A percentile compares a stretch with the other conserved stretches of the same genome.
phyloP scores from a whole-genome alignment of 2,888 invertebrate genomes.

The Drosophila mayaguana region DNA sequence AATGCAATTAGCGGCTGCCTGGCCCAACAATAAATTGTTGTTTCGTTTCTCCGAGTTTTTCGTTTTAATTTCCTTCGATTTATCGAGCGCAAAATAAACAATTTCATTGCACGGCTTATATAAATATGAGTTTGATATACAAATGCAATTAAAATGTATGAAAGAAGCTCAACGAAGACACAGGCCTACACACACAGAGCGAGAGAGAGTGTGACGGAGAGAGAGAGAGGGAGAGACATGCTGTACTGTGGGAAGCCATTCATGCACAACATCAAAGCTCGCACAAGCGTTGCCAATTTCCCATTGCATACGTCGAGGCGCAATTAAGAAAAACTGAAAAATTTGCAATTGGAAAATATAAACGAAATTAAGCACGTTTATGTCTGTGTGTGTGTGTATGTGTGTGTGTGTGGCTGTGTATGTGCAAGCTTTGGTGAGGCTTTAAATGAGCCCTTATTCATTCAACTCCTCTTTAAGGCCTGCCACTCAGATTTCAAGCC shows the following conservation, averaged over 20 bases:
- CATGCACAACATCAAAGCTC: constrained; percentile 77
- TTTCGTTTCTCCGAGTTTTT: constrained; percentile 64
- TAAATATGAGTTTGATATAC: constrained; percentile 75
- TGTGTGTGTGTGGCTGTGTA: constrained; percentile 4
- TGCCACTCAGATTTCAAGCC: neutral
- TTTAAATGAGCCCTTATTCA: constrained; percentile 57
- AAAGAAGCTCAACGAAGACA: constrained; percentile 58
- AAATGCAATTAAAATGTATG: constrained; percentile 78
- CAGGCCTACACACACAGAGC: neutral
- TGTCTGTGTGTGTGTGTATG: neutral
- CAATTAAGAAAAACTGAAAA: constrained; percentile 34
- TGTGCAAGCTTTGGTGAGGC: constrained; percentile 24
- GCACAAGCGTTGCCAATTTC: constrained; percentile 54
- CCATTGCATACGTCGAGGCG: constrained; percentile 57
- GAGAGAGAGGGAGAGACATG: neutral
- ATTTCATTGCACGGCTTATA: constrained; percentile 28
- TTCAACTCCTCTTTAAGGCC: constrained; percentile 17
- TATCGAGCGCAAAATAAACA: constrained; percentile 36
- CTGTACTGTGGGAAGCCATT: constrained; percentile 47
- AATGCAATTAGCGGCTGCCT: constrained; percentile 68
- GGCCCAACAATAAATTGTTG: constrained; percentile 60
- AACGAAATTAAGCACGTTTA: constrained; percentile 64
- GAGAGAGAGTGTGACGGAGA: neutral
- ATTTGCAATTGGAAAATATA: constrained; percentile 68
- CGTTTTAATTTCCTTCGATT: constrained; percentile 75